Conservation (phyloP, 2,113 vertebrate genomes). For the human (Homo sapiens) region GRCh38 chr5:29983001-29983500, state of each 20-base stretch:
- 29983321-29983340: background rate
- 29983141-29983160: background rate
- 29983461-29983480: constrained; percentile 2
- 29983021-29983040: background rate
- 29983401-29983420: background rate
- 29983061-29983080: background rate
- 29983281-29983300: background rate
- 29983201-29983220: background rate
- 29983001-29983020: background rate
- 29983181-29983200: background rate
- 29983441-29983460: background rate
- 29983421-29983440: background rate
- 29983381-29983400: background rate
- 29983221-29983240: background rate
- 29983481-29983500: background rate
- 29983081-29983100: background rate
- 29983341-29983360: background rate
- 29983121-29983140: background rate
- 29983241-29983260: background rate
- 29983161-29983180: background rate
- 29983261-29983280: background rate
- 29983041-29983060: background rate
- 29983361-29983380: background rate
- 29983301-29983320: background rate
- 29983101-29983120: background rate